Base-by-base conservation (phyloP, 2,797 vertebrate species). In the Malurus splendens region DNA sequence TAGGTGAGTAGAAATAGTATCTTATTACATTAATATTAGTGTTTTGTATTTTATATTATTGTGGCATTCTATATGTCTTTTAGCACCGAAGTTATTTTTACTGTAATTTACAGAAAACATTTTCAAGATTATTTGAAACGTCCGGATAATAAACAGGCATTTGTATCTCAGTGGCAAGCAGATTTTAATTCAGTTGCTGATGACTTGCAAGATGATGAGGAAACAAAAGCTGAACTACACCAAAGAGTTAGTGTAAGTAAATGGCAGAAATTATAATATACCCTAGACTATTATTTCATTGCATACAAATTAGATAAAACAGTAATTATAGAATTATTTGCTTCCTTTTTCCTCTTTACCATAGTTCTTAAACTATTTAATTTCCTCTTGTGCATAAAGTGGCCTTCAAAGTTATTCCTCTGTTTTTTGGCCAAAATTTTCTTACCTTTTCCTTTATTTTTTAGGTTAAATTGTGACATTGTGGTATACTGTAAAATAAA, bases 191-290 rank as follows among this genome's bases (percentile, higher is more conserved):
- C 96, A 50, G 41, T 98, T 42, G 62, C 97, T 38, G 97, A 98
- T 32, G 98, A 99, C 74, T 95, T 99, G 90, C 97, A 97, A 96
- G 96, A 98, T 7, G 98, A 99, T 4, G 97, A 98, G 30, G 98
- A 99, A 80, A 98, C 97, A 60, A 99, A 98, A 96, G 98, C 98
- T 75, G 99, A 99, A 79, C 95, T 98, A 39, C 98, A 99, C 81
- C 97, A 98, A 83, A 98, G 98, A 94, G 94, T 98, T 57, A 98
- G 98, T 72, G 99, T 99, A 95, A 98, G 97, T 80, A 61, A 57
- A 66, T 47, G 14, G 14, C 18, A 56, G 42, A 82, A 65, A 7
- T 62, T 47, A 2, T 4, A 73, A 8, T 27, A 41, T 39, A 27
- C 7, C 9, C 18, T 81, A 4, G 36, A n/a, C 10, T 64, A 8